Percentiles rank a stretch among this genome's conserved stretches.
Conservation (phyloP, 2,888 invertebrate species). For the Xestoiulus laeticollis region DNA sequence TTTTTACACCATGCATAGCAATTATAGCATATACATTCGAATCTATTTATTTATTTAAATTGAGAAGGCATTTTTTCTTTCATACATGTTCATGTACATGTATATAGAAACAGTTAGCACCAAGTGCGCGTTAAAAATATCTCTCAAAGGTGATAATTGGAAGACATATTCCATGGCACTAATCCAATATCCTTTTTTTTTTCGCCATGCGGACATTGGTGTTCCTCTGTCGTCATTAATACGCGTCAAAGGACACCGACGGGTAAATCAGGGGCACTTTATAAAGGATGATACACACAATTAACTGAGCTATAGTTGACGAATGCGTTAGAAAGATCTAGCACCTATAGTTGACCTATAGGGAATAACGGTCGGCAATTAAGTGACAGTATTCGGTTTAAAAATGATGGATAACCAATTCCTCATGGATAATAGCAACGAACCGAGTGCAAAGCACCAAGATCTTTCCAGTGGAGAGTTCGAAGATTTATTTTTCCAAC, state of each 20-base stretch:
- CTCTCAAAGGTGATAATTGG: too few species aligned
- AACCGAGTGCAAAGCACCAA: background rate
- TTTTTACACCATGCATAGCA: too few species aligned
- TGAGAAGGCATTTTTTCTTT: too few species aligned
- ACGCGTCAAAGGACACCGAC: background rate
- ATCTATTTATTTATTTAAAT: too few species aligned
- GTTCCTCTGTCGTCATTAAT: background rate
- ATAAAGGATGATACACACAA: too few species aligned
- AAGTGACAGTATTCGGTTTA: background rate
- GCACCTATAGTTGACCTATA: background rate
- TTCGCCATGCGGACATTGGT: background rate
- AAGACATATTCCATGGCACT: too few species aligned
- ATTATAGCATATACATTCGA: too few species aligned
- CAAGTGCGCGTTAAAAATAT: too few species aligned
- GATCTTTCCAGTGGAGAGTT: background rate
- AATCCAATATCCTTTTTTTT: background rate
- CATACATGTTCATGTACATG: too few species aligned
- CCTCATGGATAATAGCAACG: background rate
- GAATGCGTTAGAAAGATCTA: background rate
- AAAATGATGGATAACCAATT: background rate
- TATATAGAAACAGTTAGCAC: too few species aligned
- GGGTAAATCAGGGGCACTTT: background rate
- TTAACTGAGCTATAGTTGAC: too few species aligned
- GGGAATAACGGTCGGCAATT: background rate
- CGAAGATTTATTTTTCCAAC: background rate